Evolutionary conservation across 1,140 invertebrate genomes (phyloP).

Genomic region (Cotesia glomerata): DNA sequence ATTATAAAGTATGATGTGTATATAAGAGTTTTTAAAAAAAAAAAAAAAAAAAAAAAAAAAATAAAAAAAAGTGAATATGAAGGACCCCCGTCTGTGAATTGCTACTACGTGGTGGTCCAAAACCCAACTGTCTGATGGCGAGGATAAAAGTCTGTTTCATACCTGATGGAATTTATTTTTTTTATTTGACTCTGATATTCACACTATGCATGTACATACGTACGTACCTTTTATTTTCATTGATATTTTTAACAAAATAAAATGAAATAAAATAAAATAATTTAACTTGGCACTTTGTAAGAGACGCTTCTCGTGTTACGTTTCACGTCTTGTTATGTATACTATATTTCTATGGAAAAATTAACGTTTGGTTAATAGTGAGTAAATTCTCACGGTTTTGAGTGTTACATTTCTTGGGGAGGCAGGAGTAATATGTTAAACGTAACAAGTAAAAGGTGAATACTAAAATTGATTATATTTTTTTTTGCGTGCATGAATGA

Average conservation of each 20-base stretch:
- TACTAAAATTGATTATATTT: no score
- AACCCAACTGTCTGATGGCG: slow-evolving; percentile 42
- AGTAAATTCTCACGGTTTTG: slow-evolving; percentile 48
- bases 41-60: no score
- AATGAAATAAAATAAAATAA: neutral
- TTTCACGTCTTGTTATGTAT: slow-evolving; percentile 31
- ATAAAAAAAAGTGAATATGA: no score
- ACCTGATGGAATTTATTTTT: slow-evolving; percentile 3
- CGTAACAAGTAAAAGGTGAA: no score
- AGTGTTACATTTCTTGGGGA: slow-evolving; percentile 17
- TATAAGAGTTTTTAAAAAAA: no score
- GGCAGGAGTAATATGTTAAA: no score
- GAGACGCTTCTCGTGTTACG: no score
- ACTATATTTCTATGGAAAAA: no score
- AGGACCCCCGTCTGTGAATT: slow-evolving; percentile 58
- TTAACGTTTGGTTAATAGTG: slow-evolving; percentile 37
- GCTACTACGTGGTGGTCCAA: slow-evolving; percentile 62
- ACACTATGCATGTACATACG: neutral
- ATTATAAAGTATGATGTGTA: slow-evolving; percentile 49
- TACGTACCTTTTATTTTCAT: neutral
- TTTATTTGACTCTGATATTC: neutral
- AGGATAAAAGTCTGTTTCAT: slow-evolving; percentile 2
- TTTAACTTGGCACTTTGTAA: no score
- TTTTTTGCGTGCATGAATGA: no score
- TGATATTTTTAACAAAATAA: neutral